Evolutionary conservation across 2,113 vertebrate species (phyloP).

Genomic region (Peromyscus polionotus): DNA sequence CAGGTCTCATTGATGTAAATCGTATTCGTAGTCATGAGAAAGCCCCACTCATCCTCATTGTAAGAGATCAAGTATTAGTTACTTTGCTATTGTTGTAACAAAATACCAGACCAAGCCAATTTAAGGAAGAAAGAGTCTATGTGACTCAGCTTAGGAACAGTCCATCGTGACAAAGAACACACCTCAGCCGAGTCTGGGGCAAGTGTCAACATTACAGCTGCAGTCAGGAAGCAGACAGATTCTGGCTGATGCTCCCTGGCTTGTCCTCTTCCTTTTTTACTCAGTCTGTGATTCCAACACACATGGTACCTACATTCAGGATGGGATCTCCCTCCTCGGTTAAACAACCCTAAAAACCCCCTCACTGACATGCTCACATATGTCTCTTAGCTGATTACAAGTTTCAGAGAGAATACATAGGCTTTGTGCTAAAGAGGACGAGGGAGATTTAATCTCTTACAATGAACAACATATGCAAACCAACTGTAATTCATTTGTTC

Average conservation of each 20-base stretch:
- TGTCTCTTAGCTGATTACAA: not conserved
- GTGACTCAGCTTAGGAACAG: not conserved
- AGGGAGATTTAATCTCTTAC: not conserved
- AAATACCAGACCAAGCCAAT: not conserved
- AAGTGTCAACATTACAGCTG: not conserved
- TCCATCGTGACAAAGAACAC: not conserved
- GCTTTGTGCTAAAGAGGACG: not conserved
- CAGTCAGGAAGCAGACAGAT: not conserved
- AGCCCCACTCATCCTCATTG: not conserved
- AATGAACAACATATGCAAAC: not conserved
- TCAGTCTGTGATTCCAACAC: not conserved
- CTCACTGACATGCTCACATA: not conserved
- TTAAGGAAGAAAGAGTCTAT: not conserved
- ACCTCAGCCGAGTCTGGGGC: not conserved
- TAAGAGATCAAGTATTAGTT: not conserved
- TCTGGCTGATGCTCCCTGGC: not conserved
- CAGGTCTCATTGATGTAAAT: not conserved
- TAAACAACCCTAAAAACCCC: not conserved
- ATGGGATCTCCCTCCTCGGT: not conserved
- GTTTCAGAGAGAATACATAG: too few relatives aligned
- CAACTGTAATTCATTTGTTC: not conserved
- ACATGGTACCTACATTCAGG: not conserved
- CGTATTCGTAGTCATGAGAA: not conserved
- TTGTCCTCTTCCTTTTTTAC: not conserved
- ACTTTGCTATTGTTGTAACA: not conserved